These are phyloP conservation scores for Camponotus fellah DNA, from an alignment of 2,888 invertebrate genomes.

Conservation along the genomic window DNA sequence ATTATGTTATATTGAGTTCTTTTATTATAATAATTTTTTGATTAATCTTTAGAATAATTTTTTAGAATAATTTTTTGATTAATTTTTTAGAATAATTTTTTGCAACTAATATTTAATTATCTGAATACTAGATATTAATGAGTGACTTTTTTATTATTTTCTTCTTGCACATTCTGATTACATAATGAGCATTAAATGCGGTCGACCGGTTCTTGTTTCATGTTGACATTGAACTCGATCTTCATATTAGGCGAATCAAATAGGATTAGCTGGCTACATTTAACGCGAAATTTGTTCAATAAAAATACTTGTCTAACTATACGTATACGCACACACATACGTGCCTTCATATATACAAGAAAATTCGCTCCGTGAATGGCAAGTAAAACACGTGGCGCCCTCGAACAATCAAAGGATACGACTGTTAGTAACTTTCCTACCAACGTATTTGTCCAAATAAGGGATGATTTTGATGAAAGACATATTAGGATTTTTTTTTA, in stretches of 20 bases:
- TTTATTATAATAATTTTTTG: not conserved
- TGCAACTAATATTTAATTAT: not conserved
- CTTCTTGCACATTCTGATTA: not conserved
- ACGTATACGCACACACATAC: not conserved
- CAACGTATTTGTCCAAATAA: not conserved
- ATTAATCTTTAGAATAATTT: too few species aligned
- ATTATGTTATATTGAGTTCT: not conserved
- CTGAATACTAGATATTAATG: not conserved
- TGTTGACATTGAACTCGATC: constrained; percentile 27
- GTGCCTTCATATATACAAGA: not conserved
- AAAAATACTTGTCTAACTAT: not conserved
- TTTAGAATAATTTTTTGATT: not conserved
- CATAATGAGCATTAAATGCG: not conserved
- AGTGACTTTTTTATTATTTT: not conserved
- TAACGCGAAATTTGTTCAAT: constrained; percentile 15
- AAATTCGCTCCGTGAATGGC: constrained; percentile 46
- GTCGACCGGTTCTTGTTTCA: not conserved
- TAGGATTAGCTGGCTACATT: not conserved
- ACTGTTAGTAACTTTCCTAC: constrained; percentile 62
- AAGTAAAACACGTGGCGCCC: constrained; percentile 73
- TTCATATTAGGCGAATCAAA: constrained; percentile 30
- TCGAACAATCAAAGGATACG: constrained; percentile 62
- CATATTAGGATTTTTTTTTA: not conserved
- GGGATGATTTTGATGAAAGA: not conserved
- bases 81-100: too few species aligned